phyloP scores from a whole-genome alignment of 2,888 invertebrate genomes.

The Achlya flavicornis region DNA sequence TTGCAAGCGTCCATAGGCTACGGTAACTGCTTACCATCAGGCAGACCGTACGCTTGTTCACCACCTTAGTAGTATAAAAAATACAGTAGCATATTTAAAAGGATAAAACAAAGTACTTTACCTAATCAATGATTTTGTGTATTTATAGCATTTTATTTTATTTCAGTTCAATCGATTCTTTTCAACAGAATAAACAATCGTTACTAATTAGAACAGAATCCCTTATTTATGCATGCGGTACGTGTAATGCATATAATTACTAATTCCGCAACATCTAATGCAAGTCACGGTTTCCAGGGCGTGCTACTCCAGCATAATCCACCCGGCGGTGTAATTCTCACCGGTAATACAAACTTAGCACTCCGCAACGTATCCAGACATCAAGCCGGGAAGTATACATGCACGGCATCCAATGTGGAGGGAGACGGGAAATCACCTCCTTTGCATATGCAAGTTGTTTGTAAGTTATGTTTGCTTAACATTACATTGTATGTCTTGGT shows the following conservation, averaged over 20 bases:
- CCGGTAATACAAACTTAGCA: slow-evolving; percentile 90
- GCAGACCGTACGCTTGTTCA: too few relatives aligned
- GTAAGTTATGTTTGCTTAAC: slow-evolving; percentile 83
- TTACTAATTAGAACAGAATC: too few relatives aligned
- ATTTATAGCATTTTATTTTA: too few relatives aligned
- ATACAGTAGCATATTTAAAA: too few relatives aligned
- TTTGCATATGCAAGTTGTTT: slow-evolving; percentile 93
- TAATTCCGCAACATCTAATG: slow-evolving; percentile 9
- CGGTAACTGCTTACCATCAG: too few relatives aligned
- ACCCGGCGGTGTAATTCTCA: slow-evolving; percentile 92
- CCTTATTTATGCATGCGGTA: too few relatives aligned
- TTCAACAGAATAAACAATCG: too few relatives aligned
- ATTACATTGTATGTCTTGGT: not conserved
- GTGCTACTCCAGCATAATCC: slow-evolving; percentile 92
- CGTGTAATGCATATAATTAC: not conserved
- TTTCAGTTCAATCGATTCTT: too few relatives aligned
- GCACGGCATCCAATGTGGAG: slow-evolving; percentile 95
- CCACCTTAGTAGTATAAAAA: too few relatives aligned
- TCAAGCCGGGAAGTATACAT: slow-evolving; percentile 94
- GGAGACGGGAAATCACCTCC: slow-evolving; percentile 94
- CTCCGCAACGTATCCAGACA: slow-evolving; percentile 91
- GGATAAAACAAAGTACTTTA: too few relatives aligned
- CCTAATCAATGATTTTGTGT: too few relatives aligned
- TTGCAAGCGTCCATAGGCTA: too few relatives aligned
- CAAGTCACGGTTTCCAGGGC: slow-evolving; percentile 84